A percentile compares a stretch with the other conserved stretches of the same genome.
Evolutionary conservation across 2,113 vertebrate species (phyloP).

Genomic region (Silurus meridionalis): DNA sequence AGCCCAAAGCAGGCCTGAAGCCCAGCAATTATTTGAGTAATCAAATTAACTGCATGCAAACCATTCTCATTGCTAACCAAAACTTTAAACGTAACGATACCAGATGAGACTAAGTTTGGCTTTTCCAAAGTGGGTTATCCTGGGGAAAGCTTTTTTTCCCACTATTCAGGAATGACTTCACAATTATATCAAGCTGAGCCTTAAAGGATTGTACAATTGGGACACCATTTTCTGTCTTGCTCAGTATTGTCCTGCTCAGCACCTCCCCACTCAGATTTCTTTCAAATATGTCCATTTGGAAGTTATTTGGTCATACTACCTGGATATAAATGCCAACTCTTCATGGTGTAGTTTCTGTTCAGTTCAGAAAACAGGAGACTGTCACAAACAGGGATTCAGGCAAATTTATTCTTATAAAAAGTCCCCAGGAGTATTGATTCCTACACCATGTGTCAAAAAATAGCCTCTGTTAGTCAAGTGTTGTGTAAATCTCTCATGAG

Average conservation of each 20-base stretch:
- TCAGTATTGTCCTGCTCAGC: background rate
- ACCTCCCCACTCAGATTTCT: background rate
- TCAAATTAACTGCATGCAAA: conserved; percentile 51
- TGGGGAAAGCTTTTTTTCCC: background rate
- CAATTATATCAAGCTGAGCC: conserved; percentile 43
- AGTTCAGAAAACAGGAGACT: background rate
- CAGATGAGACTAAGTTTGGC: background rate
- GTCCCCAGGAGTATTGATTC: background rate
- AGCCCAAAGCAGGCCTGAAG: background rate
- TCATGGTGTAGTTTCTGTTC: background rate
- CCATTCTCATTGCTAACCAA: conserved; percentile 54
- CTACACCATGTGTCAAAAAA: background rate
- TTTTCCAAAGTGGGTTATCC: background rate
- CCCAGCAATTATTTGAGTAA: conserved; percentile 44
- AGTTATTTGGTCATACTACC: background rate
- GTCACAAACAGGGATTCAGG: background rate
- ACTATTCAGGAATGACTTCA: conserved; percentile 31
- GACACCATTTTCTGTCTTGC: background rate
- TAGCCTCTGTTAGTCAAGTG: background rate
- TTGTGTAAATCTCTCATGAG: background rate
- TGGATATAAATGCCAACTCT: background rate
- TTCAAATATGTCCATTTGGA: background rate
- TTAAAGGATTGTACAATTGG: background rate
- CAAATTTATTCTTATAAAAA: background rate
- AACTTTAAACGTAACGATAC: conserved; percentile 36